Base-by-base conservation (phyloP, 2,888 invertebrate genomes). In the Aspidiotus destructor region DNA sequence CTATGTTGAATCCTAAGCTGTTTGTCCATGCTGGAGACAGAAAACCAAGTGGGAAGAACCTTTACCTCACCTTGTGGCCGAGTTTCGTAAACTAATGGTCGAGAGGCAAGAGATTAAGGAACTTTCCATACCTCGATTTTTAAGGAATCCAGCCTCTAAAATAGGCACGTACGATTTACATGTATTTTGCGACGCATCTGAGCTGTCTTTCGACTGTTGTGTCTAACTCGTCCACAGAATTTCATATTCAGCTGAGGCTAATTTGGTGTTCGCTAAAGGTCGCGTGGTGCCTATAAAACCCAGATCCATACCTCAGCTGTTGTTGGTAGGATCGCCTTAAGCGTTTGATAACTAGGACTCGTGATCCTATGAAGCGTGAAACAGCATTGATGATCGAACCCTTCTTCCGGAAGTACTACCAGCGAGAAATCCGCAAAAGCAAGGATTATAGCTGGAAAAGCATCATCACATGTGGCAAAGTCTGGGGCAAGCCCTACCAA, bases 151-250 rank as follows among this genome's bases (percentile, higher is more conserved):
- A n/a, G 15, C 11, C 15, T n/a, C 11, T n/a, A n/a, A 8, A 8
- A 55, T 8, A 55, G 55, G 55, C 9, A 10, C 55, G 15, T n/a
- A n/a, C 15, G 11, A 10, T 15, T n/a, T 55, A 10, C 55, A 55
- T n/a, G 16, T 55, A n/a, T 55, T 55, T 55, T 55, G 55, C 16
- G 55, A 55, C 55, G 55, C 55, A 10, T 55, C 55, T n/a, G 15
- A n/a, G 15, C 8, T 55, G 55, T 10, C 55, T n/a, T 55, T 10
- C 15, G 55, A 8, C 8, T 55, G 55, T 55, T 8, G 10, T n/a
- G 15, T 15, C 11, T 55, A 55, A n/a, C 15, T 55, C 8, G 55
- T 55, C 11, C 16, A 10, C 15, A n/a, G 15, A n/a, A 55, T 8
- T 8, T 10, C 55, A 8, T 8, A 55, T 55, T 15, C 9, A 8